Percentiles rank a stretch among this genome's conserved stretches.
These are phyloP conservation scores for Cheilosia scutellata DNA, from an alignment of 2,888 invertebrate genomes.

Conservation along the genomic window DNA sequence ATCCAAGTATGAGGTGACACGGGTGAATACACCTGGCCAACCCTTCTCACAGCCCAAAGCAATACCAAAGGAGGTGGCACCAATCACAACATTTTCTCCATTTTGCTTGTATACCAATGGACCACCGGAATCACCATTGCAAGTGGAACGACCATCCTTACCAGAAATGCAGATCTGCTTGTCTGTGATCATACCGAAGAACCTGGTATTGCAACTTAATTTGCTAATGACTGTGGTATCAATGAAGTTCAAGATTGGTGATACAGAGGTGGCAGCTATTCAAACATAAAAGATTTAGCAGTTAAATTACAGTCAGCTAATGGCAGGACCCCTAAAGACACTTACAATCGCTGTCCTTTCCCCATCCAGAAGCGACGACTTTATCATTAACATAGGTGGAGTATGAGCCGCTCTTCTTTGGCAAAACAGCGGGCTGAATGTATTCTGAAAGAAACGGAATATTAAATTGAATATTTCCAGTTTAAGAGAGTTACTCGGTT, in stretches of 20 bases:
- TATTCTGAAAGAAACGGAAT: not conserved
- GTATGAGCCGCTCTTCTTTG: slow-evolving; percentile 74
- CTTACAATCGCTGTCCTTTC: slow-evolving; percentile 78
- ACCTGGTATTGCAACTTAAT: slow-evolving; percentile 76
- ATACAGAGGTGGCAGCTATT: slow-evolving; percentile 66
- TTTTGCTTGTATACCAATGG: slow-evolving; percentile 79
- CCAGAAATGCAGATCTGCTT: slow-evolving; percentile 83
- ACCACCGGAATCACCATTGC: slow-evolving; percentile 83
- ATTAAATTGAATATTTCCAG: slow-evolving; percentile 20
- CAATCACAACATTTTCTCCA: slow-evolving; percentile 78
- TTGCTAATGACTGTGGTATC: slow-evolving; percentile 77
- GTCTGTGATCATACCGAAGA: slow-evolving; percentile 54
- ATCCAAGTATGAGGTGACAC: slow-evolving; percentile 80
- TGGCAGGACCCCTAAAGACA: not conserved
- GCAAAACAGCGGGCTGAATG: slow-evolving; percentile 78
- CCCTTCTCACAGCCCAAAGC: slow-evolving; percentile 81
- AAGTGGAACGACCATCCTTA: slow-evolving; percentile 80
- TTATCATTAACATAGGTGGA: slow-evolving; percentile 76
- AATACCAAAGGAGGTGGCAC: slow-evolving; percentile 81
- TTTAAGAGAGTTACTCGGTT: slow-evolving; percentile 9
- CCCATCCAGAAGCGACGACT: slow-evolving; percentile 81
- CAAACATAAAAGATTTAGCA: not conserved
- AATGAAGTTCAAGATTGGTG: slow-evolving; percentile 77
- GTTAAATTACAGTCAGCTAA: not conserved
- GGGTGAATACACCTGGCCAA: slow-evolving; percentile 82